Conservation (phyloP, 2,888 invertebrate genomes). For the Rhorus exstirpatorius region DNA sequence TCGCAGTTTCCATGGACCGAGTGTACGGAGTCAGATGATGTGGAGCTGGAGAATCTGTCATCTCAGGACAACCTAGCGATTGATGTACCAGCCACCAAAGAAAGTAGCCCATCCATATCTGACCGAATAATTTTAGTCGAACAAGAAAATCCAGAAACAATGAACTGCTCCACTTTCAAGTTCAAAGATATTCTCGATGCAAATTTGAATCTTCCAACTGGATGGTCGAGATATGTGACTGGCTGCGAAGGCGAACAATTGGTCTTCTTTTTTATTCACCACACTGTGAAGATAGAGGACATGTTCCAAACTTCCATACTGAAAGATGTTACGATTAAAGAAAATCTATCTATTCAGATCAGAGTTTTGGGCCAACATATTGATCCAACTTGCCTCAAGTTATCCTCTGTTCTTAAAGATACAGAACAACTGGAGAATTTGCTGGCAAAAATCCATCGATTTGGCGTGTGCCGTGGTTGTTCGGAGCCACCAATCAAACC, state of each 20-base stretch:
- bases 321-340: conserved; percentile 31
- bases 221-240: conserved; percentile 14
- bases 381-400: conserved; percentile 5
- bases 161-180: not conserved
- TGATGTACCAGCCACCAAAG: not conserved
- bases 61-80: not conserved
- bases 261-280: conserved; percentile 1
- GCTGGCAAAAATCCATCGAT: conserved; percentile 10
- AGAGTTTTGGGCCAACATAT: conserved; percentile 22
- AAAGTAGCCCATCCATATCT: not conserved
- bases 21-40: conserved; percentile 1
- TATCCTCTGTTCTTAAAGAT: conserved; percentile 5
- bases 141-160: not conserved
- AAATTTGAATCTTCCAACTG: conserved; percentile 17
- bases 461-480: conserved; percentile 21
- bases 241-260: not conserved
- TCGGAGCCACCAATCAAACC: not conserved
- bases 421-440: conserved; percentile 10
- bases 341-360: conserved; percentile 21
- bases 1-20: conserved; percentile 13
- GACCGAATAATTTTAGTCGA: not conserved
- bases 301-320: not conserved
- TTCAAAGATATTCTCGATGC: not conserved
- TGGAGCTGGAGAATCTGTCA: conserved; percentile 3
- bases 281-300: conserved; percentile 5